Percentiles rank a stretch among this genome's conserved stretches.
Conservation (phyloP, 2,797 vertebrate genomes). For the Hapalemur alaotrensis region DNA sequence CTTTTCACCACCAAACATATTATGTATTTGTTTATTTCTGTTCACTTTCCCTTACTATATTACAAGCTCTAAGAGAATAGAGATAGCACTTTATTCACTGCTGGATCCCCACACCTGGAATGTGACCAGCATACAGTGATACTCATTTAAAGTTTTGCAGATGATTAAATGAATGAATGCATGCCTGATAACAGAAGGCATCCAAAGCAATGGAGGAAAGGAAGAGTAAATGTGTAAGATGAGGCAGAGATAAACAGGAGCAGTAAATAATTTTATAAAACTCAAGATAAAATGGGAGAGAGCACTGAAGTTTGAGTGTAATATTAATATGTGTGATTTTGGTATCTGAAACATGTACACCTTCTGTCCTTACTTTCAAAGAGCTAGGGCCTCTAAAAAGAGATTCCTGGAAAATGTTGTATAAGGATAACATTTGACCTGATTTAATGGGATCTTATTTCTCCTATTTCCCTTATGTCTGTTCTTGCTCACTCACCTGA, state of each 20-base stretch:
- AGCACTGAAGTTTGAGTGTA: not conserved
- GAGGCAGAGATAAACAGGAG: not conserved
- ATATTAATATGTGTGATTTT: not conserved
- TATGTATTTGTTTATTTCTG: not conserved
- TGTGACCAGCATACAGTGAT: not conserved
- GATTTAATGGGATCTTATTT: not conserved
- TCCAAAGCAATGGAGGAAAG: not conserved
- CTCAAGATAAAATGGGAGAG: not conserved
- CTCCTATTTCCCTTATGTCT: not conserved
- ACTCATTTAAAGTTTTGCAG: not conserved
- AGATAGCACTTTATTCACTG: not conserved
- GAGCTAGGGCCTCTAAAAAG: not conserved
- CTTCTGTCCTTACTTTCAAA: constrained; percentile 30
- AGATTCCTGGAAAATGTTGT: not conserved
- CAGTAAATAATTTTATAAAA: not conserved
- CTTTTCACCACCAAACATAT: constrained; percentile 12
- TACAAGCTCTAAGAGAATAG: not conserved
- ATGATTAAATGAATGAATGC: not conserved
- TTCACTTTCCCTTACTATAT: not conserved
- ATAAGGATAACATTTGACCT: not conserved
- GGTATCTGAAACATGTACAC: not conserved
- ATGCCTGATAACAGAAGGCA: not conserved
- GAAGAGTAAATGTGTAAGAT: constrained; percentile 9
- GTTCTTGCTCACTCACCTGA: constrained; percentile 55
- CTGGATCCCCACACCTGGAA: not conserved